Conservation (phyloP, 2,888 invertebrate genomes). For the Lasioglossum morio region DNA sequence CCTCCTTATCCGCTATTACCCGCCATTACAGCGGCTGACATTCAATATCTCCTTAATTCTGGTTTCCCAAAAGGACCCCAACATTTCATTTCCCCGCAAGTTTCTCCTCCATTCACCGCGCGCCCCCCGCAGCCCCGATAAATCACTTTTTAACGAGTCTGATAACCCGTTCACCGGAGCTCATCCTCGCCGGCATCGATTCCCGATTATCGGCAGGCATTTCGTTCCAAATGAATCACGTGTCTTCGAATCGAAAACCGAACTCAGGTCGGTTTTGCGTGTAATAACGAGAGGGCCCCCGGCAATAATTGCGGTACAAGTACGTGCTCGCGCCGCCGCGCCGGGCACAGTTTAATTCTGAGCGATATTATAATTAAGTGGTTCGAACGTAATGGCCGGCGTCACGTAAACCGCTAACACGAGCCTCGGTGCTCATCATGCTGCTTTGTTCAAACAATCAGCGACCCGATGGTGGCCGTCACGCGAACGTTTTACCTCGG, state of each 20-base stretch:
- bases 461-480: slow-evolving; percentile 82
- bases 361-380: slow-evolving; percentile 85
- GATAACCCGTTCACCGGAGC: slow-evolving; percentile 51
- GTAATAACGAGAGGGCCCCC: slow-evolving; percentile 78
- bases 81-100: slow-evolving; percentile 38
- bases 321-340: slow-evolving; percentile 83
- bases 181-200: slow-evolving; percentile 56
- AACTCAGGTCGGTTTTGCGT: slow-evolving; percentile 69
- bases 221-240: slow-evolving; percentile 55
- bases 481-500: slow-evolving; percentile 75
- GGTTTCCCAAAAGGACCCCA: slow-evolving; percentile 5
- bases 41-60: slow-evolving; percentile 46
- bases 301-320: slow-evolving; percentile 83
- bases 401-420: slow-evolving; percentile 81
- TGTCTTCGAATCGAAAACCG: slow-evolving; percentile 60
- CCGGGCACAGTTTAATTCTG: slow-evolving; percentile 83
- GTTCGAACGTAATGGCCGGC: slow-evolving; percentile 83
- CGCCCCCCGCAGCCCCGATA: slow-evolving; percentile 24
- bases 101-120: slow-evolving; percentile 3
- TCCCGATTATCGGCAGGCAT: slow-evolving; percentile 55
- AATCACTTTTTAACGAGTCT: slow-evolving; percentile 62
- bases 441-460: slow-evolving; percentile 81
- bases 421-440: slow-evolving; percentile 77
- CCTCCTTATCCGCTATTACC: background rate
- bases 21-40: background rate